Base-by-base conservation (phyloP, 2,797 vertebrate species). In the Spondyliosoma cantharus region DNA sequence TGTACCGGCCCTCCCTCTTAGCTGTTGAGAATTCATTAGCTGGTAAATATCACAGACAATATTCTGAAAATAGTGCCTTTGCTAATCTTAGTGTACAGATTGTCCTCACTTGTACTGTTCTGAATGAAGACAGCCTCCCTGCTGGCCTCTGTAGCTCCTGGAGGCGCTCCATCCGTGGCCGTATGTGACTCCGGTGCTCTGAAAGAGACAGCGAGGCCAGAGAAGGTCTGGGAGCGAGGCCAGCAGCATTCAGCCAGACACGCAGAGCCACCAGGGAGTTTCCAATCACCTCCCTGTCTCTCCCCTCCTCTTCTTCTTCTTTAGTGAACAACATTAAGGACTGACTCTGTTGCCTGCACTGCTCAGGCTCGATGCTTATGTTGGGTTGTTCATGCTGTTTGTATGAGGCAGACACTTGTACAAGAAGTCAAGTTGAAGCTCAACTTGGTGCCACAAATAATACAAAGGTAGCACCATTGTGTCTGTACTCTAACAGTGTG, bases 221-320 rank as follows among this genome's bases (percentile, higher is more conserved):
- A 79, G 81, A 70, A 80, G 85, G 81, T 84, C 89, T 90, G 85
- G 92, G 91, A 94, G 62, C 17, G 53, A 20, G 71, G 90, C 92
- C 93, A 94, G 73, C 63, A 81, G 80, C 74, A 52, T 82, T 81
- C 83, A 87, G 82, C 88, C 91, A 93, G 87, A 91, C 89, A 85
- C 79, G 76, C 78, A 37, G 7, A 83, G 79, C 79, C 92, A 89
- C 90, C 76, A 58, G 87, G 90, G 89, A 89, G 87, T 94, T 94
- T 94, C 93, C 91, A 74, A 78, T 90, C 90, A 82, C 84, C 82
- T 85, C 85, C 87, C 65, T 77, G 71, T 62, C 67, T 86, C 74
- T 78, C 58, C 56, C 14, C 24, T 74, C 62, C 29, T 60, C 60
- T 32, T 60, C 60, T 74, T 62, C 53, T 65, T 29, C 68, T 78